Base-by-base conservation (phyloP, 2,113 vertebrate genomes). In the Onychorhynchus coronatus region DNA sequence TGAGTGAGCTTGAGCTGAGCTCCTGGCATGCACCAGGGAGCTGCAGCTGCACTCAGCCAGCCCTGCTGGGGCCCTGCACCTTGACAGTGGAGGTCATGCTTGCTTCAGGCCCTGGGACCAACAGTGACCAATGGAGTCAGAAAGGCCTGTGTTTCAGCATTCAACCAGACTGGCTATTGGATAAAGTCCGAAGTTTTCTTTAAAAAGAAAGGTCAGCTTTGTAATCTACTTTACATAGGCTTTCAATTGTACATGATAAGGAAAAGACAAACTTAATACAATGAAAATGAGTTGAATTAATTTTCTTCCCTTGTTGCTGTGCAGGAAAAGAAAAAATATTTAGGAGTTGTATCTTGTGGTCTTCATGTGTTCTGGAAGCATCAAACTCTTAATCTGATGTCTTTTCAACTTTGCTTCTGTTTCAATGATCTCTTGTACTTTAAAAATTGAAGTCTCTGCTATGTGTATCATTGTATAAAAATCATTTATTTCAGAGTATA, bases 1-100 rank as follows among this genome's bases (percentile, higher is more conserved):
- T 2, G 18, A 58, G 19, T 0, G 0, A 82, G 49, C 12, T 76
- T 2, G 18, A 53, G 19, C 11, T 0, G 0, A 82, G 49, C 9
- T 81, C 42, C 53, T 28, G 37, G 37, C 2, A 2, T 0, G 0
- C 41, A 18, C 14, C 16, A 12, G 15, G 22, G 9, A 47, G n/a
- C 42, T 47, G 65, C 30, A 49, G 35, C 1, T 0, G 41, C 41
- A 62, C 35, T 49, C 30, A 24, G 7, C 16, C 41, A 42, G 8
- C 39, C 44, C 44, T 53, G 8, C 52, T 30, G 28, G 6, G 33
- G 47, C 39, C 25, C 59, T 47, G 16, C n/a, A 30, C 9, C 8
- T 3, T 14, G 30, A 16, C 1, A 1, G 27, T 8, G n/a, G 12
- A 83, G 31, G 19, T 58, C 39, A 5, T 4, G 8, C 28, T 80